Conservation (phyloP, 2,797 vertebrate genomes). For the Eulemur albifrons region DNA sequence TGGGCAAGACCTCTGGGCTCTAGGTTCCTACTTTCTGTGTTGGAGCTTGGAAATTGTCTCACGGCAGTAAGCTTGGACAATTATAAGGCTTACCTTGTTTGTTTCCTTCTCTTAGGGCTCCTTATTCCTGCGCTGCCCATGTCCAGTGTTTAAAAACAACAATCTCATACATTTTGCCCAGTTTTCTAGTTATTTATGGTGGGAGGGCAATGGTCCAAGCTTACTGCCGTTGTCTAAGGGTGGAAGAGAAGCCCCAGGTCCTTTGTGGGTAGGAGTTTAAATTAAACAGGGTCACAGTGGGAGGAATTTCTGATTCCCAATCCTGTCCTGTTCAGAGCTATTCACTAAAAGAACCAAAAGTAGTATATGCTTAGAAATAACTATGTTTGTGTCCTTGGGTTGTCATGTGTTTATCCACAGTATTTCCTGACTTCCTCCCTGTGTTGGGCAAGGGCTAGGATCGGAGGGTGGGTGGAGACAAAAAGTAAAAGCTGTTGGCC, state of each 20-base stretch:
- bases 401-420: slow-evolving; percentile 20
- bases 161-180: background rate
- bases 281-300: background rate
- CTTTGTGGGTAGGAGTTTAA: background rate
- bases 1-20: background rate
- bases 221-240: background rate
- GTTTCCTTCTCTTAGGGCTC: background rate
- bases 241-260: background rate
- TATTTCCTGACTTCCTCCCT: slow-evolving; percentile 29
- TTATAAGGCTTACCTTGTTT: background rate
- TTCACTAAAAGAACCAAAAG: slow-evolving; percentile 40
- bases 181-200: slow-evolving; percentile 10
- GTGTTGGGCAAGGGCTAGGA: background rate
- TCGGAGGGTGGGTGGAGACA: slow-evolving; percentile 5
- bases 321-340: background rate
- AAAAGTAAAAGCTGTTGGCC: background rate
- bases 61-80: background rate
- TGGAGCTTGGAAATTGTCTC: background rate
- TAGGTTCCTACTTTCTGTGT: background rate
- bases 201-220: background rate
- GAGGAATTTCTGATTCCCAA: background rate
- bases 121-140: background rate
- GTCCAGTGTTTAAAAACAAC: slow-evolving; percentile 9
- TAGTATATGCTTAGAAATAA: slow-evolving; percentile 25
- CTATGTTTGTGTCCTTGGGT: slow-evolving; percentile 15